These are phyloP conservation scores for Daubentonia madagascariensis DNA, from an alignment of 2,113 vertebrate genomes.

Conservation along the genomic window DNA sequence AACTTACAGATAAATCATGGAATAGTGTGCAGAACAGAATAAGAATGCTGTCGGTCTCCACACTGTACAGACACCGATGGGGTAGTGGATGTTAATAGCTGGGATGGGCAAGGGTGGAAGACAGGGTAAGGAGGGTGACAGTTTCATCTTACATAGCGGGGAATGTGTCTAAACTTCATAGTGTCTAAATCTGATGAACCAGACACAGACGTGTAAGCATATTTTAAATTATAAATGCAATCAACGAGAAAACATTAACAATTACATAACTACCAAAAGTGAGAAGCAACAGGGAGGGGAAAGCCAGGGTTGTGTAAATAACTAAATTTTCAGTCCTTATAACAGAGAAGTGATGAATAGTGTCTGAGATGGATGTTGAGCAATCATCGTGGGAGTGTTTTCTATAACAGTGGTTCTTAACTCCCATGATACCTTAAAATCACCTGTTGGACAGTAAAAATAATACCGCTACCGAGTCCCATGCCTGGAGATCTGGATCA, in stretches of 20 bases:
- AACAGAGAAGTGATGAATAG: not conserved
- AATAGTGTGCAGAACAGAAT: not conserved
- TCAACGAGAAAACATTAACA: not conserved
- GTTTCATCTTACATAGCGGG: not conserved
- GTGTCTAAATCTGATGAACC: not conserved
- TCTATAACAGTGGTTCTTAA: not conserved
- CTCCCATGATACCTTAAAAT: not conserved
- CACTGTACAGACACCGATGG: not conserved
- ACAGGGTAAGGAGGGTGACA: not conserved
- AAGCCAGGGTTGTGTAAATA: not conserved
- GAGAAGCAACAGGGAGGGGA: not conserved
- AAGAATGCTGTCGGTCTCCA: not conserved
- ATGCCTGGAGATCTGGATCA: not conserved
- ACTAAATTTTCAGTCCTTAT: not conserved
- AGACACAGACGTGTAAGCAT: not conserved
- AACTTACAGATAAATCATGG: not conserved
- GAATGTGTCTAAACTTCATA: not conserved
- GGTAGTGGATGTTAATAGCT: not conserved
- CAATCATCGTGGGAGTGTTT: not conserved
- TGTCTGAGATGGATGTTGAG: not conserved
- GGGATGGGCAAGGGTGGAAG: not conserved
- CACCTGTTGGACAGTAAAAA: not conserved
- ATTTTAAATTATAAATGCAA: not conserved
- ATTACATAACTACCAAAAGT: not conserved
- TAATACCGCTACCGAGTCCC: not conserved